These are phyloP conservation scores for Zoanthus solanderi DNA, from an alignment of 92 coral and sea anemone genomes.

Conservation along the genomic window DNA sequence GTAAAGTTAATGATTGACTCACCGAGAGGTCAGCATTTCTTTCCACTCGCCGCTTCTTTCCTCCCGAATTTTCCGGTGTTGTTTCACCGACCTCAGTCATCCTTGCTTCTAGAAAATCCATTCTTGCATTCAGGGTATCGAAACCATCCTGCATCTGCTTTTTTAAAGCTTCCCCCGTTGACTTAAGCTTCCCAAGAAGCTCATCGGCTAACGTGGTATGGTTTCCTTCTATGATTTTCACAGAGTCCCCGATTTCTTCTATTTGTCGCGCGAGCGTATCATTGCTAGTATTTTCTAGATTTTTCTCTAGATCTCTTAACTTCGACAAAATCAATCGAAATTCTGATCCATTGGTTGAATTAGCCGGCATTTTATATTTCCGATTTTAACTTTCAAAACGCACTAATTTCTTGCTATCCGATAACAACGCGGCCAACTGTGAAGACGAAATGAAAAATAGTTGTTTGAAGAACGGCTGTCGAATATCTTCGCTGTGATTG, in stretches of 20 bases:
- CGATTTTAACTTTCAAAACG: not conserved
- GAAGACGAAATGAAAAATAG: not conserved
- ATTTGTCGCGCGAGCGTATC: not conserved
- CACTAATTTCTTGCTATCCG: not conserved
- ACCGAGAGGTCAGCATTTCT: constrained; percentile 1
- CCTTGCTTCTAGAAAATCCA: not conserved
- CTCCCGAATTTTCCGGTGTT: not conserved
- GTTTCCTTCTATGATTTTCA: constrained; percentile 23
- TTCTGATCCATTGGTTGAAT: not conserved
- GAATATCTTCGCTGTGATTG: not conserved
- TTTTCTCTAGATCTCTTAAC: not conserved
- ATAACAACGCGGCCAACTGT: not conserved
- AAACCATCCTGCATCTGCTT: not conserved
- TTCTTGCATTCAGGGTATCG: not conserved
- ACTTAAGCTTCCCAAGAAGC: not conserved
- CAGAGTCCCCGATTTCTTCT: constrained; percentile 9
- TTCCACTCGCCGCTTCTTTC: not conserved
- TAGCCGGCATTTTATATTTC: constrained; percentile 2
- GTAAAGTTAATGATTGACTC: not conserved
- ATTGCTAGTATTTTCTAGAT: constrained; percentile 12
- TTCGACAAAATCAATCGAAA: not conserved
- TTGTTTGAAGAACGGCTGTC: not conserved
- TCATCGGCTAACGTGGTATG: not conserved
- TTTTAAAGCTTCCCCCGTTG: not conserved
- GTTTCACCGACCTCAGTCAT: not conserved